Base-by-base conservation (phyloP, 1,140 invertebrate species). In the Aphis craccivora region DNA sequence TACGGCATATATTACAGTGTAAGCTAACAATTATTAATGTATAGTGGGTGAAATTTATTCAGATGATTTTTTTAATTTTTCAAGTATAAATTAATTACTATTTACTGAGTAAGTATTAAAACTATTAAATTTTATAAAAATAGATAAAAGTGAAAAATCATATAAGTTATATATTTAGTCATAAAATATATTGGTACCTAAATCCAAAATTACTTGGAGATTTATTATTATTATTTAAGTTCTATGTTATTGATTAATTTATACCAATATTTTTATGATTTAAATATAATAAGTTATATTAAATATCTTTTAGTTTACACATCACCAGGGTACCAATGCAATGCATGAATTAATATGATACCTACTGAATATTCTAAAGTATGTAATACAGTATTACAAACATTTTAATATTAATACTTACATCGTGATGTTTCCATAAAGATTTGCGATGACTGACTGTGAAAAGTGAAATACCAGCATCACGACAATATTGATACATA, bases 371-470 rank as follows among this genome's bases (percentile, higher is more conserved):
- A 67, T 5, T 67, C 11, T n/a, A 14, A 67, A 67, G 60, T n/a
- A n/a, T 0, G 4, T n/a, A 67, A 67, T 30, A n/a, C 60, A 0
- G 30, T n/a, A n/a, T 40, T 84, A 23, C 0, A 40, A 84, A 2
- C 9, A 40, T 23, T 23, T 37, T 40, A 23, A 48, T 48, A 48
- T 18, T 87, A 35, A 87, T 87, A 83, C 83, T 95, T 95, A 97
- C 97, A 96, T 99, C 98, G 95, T 99, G 99, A 96, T 99, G 98
- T 95, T 97, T 97, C 99, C 99, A 99, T 22, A 99, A 95, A 0
- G 98, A 99, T 95, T 98, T 98, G 94, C 99, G 96, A 96, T 99
- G 99, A 3, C 98, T 99, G 45, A 99, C 99, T 1, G 99, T 99
- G 95, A 99, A 99, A 43, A 99, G 95, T 35, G 99, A 99, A 95